Evolutionary conservation across 2,797 vertebrate genomes (phyloP), one percentile per base, ranked within the genome.

Genomic region (Onychomys leucogaster): DNA sequence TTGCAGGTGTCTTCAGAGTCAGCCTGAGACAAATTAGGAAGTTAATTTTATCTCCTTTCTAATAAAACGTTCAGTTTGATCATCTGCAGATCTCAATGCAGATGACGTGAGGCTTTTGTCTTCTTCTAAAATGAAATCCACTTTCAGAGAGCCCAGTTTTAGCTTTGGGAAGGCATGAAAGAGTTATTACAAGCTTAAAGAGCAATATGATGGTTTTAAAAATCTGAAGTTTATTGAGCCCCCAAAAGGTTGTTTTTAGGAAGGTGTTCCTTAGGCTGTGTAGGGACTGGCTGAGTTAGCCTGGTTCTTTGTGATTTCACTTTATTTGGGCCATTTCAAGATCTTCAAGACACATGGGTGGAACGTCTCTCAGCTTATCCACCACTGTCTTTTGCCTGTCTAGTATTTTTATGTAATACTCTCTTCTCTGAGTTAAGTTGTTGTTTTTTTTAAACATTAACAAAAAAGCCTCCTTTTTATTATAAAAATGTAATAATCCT

Each of bases 111-210:
- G 75, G 75, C 34, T 59, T 89, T 49, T 52, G 4, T 25, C 9
- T 14, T 27, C 12, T 13, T 12, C 67, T 78, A 89, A 95, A 94
- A 84, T 65, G 34, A 94, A 97, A 73, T 75, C 59, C 4, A 86
- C 46, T 87, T 90, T 95, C 73, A 73, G 86, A 96, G 81, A 89
- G 49, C 78, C 63, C 41, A 59, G 73, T 89, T 96, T 57, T 88
- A 32, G 11, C 78, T 91, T 87, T 94, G n/a, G 75, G 78, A 96
- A 32, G 25, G 2, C 65, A 29, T 63, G 49, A 69, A 89, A 95
- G 55, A 76, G 57, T 78, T 76, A n/a, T 25, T 34, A 27, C 67
- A 65, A n/a, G 61, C 83, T 90, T 92, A 57, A 37, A 97, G 89
- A 57, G 21, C 19, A 77, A 27, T 91, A 91, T 81, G 61, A 52